Percentiles rank a stretch among this genome's conserved stretches.
Evolutionary conservation across 2,797 vertebrate genomes (phyloP).

Genomic region (Macropus fuliginosus): DNA sequence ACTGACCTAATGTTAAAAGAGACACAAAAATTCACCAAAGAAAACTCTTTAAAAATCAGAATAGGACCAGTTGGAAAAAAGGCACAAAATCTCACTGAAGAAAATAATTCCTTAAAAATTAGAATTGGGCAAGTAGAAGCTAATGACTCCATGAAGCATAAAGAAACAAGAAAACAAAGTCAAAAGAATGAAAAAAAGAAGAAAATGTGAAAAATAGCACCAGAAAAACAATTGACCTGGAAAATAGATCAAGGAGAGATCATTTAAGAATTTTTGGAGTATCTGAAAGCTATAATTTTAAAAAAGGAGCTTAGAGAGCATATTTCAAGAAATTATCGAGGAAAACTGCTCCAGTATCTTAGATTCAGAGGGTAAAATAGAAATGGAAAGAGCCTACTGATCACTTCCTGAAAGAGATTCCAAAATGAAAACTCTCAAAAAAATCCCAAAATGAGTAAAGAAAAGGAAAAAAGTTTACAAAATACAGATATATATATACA

Average conservation of each 20-base stretch:
- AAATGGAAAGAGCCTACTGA: background rate
- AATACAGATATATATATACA: no score
- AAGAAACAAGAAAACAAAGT: background rate
- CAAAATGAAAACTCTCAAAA: background rate
- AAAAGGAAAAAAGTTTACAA: no score
- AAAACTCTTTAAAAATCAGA: background rate
- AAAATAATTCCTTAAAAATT: background rate
- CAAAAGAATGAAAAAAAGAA: background rate
- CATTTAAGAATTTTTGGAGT: no score
- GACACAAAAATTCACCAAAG: background rate
- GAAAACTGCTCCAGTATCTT: background rate
- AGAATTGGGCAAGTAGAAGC: background rate
- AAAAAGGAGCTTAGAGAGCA: no score
- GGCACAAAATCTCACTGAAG: background rate
- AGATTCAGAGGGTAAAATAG: background rate
- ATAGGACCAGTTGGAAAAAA: background rate
- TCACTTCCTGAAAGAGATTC: background rate
- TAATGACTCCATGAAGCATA: background rate
- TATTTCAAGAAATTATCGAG: background rate
- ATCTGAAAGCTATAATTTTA: no score
- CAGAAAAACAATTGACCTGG: background rate
- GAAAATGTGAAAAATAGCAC: no score
- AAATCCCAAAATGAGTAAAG: background rate
- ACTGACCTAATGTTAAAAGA: no score
- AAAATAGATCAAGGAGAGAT: no score